Base-by-base conservation (phyloP, 2,797 vertebrate species). In the Ctenopoma kingsleyae region DNA sequence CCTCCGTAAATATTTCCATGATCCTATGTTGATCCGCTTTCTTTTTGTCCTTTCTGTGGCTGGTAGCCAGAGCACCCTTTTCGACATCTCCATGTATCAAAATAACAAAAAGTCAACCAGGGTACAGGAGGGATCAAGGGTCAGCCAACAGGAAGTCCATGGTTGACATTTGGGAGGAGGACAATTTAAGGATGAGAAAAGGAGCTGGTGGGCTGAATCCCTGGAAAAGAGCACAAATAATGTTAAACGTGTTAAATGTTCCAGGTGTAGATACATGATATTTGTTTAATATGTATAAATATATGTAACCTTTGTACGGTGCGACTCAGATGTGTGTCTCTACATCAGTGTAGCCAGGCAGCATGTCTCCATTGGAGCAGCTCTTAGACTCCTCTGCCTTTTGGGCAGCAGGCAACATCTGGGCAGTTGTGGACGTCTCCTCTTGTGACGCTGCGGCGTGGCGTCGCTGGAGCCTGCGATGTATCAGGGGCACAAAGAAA, bases 401-500 rank as follows among this genome's bases (percentile, higher is more conserved):
- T 8, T 19, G 57, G 30, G 92, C 75, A 0, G 88, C 79, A 25
- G 91, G 92, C 88, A 98, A 80, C 96, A 98, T 98, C 89, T 96
- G 96, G 90, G 97, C 93, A 19, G 96, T 95, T 2, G 89, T 74
- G 76, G 94, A 95, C 0, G 89, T 92, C 81, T 98, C 96, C 66
- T 93, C 89, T 4, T 89, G 80, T 44, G 92, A 85, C 30, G 91
- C 81, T 7, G 81, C 87, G 2, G 74, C 60, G 60, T 92, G 92
- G 76, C 91, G 92, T 78, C 70, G 92, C 82, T 94, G 94, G 79
- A 95, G 91, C 71, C 92, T 91, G 82, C 89, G 93, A 74, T 98
- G 96, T 56, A 98, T 89, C 81, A 98, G 87, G n/a, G 98, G 98
- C 53, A 99, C 97, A 15, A 95, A 94, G 47, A 97, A 96, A 49